These are phyloP conservation scores for Macrochelys suwanniensis DNA, from an alignment of 2,797 vertebrate species.

Conservation along the genomic window DNA sequence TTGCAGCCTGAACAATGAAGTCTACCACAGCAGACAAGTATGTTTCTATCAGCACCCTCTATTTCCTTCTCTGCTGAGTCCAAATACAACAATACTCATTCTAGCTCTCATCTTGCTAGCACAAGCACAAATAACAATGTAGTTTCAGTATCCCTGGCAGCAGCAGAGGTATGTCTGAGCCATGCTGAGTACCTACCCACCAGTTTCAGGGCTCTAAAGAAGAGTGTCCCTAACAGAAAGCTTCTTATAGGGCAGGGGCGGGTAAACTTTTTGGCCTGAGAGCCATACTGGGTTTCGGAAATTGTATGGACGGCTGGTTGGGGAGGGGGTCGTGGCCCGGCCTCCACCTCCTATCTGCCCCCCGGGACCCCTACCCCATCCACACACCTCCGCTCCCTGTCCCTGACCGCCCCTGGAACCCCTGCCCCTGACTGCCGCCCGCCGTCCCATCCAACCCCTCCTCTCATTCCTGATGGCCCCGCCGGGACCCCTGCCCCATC, in stretches of 20 bases:
- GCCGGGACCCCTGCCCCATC: no score
- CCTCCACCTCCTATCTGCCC: no score
- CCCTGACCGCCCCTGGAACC: no score
- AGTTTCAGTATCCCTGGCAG: not conserved
- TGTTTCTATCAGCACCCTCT: not conserved
- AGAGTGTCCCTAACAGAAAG: not conserved
- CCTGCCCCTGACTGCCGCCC: no score
- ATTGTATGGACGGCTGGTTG: no score
- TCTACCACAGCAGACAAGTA: not conserved
- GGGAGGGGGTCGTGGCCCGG: no score
- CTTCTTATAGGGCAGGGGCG: not conserved
- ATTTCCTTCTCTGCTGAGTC: not conserved
- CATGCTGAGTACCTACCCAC: not conserved
- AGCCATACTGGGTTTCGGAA: no score
- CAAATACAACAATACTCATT: not conserved
- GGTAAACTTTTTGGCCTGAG: no score
- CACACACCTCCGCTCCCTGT: no score
- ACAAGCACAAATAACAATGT: not conserved
- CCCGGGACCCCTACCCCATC: no score
- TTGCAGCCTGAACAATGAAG: not conserved
- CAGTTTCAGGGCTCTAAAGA: not conserved
- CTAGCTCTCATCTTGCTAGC: not conserved
- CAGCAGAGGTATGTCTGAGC: not conserved
- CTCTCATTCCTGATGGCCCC: no score
- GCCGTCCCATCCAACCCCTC: no score